Evolutionary conservation across 2,888 invertebrate genomes (phyloP), one percentile per base, ranked within the genome.

Genomic region (Arenicola marina): DNA sequence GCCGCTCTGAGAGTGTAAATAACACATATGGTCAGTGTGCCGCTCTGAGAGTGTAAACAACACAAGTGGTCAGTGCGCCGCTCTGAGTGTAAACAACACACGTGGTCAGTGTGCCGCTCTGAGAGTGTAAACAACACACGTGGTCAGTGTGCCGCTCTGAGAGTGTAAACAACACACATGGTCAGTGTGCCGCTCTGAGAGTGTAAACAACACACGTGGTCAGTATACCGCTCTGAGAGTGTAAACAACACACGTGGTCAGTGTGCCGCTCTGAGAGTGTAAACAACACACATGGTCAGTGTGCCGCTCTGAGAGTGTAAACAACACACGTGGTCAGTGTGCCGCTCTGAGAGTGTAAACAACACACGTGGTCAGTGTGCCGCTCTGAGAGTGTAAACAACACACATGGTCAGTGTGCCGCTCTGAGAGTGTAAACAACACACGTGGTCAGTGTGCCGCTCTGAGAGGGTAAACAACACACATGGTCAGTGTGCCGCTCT

Each of bases 21-120:
- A 78, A 83, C 75, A 83, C 83, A 83, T 69, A 83, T 76, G 55
- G 73, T 74, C 63, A 83, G 69, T 1, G 76, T 78, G 11, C 83
- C 83, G 2, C 71, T 76, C 66, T 83, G 82, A 61, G 80, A 78
- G 4, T n/a, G n/a, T n/a, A n/a, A n/a, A n/a, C n/a, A n/a, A n/a
- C n/a, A n/a, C n/a, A n/a, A n/a, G n/a, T n/a, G n/a, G n/a, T n/a
- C n/a, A n/a, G 78, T 76, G 68, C 77, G 81, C 38, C 83, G 75
- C 28, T 82, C 78, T 82, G 83, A 71, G 80, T 81, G 69, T 83
- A 82, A 29, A 79, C 68, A 78, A 83, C 75, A 83, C 83, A 83
- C 69, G 83, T 76, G 55, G 73, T 74, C 63, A 83, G 69, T 1
- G 76, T 78, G 11, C 83, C 83, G 2, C 71, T 76, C 66, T 83